These are phyloP conservation scores for Drosophila testacea DNA, from an alignment of 2,888 invertebrate genomes.

Conservation along the genomic window DNA sequence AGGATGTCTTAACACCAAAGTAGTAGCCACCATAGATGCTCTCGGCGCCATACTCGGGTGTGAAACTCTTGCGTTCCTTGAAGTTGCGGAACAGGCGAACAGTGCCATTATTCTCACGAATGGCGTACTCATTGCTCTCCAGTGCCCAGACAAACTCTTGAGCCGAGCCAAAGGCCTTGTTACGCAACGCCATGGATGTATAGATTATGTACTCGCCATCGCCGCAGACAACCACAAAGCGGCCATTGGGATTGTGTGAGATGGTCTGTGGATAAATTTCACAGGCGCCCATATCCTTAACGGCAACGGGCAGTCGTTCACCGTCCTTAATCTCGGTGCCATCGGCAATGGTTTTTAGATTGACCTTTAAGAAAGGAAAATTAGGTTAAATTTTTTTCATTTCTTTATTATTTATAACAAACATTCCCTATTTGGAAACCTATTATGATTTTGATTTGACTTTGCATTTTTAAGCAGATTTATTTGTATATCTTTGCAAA, in stretches of 20 bases:
- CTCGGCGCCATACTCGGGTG: constrained; percentile 98
- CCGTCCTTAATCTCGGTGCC: constrained; percentile 93
- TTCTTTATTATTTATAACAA: too few species aligned
- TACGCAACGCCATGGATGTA: constrained; percentile 99
- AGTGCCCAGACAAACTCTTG: constrained; percentile 99
- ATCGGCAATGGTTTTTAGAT: constrained; percentile 83
- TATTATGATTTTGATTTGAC: too few species aligned
- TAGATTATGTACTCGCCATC: constrained; percentile 99
- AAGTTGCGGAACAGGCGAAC: constrained; percentile 99
- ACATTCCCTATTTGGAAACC: too few species aligned
- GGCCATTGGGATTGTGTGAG: constrained; percentile 98
- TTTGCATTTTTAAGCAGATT: too few species aligned
- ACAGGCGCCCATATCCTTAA: constrained; percentile 99
- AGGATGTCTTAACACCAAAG: constrained; percentile 95
- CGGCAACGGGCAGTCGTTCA: constrained; percentile 95
- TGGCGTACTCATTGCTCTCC: constrained; percentile 97
- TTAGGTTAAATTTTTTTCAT: too few species aligned
- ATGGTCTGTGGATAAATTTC: constrained; percentile 99
- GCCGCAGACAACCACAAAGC: constrained; percentile 97
- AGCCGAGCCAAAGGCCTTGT: constrained; percentile 99
- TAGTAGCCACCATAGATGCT: constrained; percentile 97
- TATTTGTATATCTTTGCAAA: too few species aligned
- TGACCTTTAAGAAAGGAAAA: constrained; percentile 64
- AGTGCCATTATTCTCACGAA: constrained; percentile 94
- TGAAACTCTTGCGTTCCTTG: constrained; percentile 97